Evolutionary conservation across 2,888 invertebrate species (phyloP), one percentile per base, ranked within the genome.

Genomic region (Microplitis manilae): DNA sequence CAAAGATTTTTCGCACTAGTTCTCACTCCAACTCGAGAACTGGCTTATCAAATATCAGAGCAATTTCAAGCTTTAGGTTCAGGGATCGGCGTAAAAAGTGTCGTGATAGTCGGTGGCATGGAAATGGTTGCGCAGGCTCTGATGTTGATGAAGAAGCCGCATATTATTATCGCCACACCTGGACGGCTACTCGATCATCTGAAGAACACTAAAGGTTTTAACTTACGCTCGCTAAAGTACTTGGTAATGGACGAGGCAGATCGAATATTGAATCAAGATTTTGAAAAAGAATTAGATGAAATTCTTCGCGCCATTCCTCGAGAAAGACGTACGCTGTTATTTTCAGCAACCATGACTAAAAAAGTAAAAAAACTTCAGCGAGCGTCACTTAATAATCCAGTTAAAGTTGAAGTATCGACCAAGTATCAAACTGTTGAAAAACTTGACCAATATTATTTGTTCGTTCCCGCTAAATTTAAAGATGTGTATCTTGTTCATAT

Each of bases 171-270:
- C 64, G 98, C 98, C 0, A 99, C 99, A 0, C 99, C 99, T 0
- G 99, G 99, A 6, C 92, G 99, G 81, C 91, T 99, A 68, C 95
- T 98, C 0, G 98, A 99, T 90, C 99, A 99, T 90, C 92, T 99
- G 72, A 97, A 98, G 90, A 98, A 99, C 87, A 98, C 99, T 0
- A 99, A 98, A 90, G 99, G 99, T 30, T 99, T 99, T 88, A 97
- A 95, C 90, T 91, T 98, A 41, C 94, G 95, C 84, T 94, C 96
- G 1, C 91, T 98, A 0, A 98, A 98, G 90, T 97, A 94, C 90
- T 91, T 98, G 90, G 97, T 99, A 0, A 98, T 99, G 98, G 99
- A 99, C 85, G 99, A 99, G 93, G 99, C 99, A 0, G 99, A 99
- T 90, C 93, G 99, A 82, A 99, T 99, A 83, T 92, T 99, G 2